Evolutionary conservation across 1,140 invertebrate genomes (phyloP).

Genomic region (Hyphantria cunea): DNA sequence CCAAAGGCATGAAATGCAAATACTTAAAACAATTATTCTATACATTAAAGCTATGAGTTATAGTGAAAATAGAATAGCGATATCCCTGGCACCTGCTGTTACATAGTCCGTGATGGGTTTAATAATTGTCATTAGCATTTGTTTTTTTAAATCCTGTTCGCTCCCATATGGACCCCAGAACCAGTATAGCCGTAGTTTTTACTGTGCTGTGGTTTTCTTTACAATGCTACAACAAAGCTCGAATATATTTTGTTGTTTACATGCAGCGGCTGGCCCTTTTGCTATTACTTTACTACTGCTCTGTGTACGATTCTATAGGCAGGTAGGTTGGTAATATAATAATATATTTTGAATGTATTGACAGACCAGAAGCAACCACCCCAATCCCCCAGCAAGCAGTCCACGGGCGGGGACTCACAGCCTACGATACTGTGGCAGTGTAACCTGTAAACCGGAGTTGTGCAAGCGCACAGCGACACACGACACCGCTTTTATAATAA

Average conservation of each 20-base stretch:
- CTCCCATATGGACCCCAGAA: neutral
- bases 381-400: constrained; percentile 87
- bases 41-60: too few species aligned
- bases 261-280: constrained; percentile 6
- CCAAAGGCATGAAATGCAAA: constrained; percentile 21
- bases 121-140: too few species aligned
- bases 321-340: neutral
- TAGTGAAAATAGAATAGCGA: too few species aligned
- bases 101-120: too few species aligned
- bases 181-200: constrained; percentile 1
- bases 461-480: constrained; percentile 35
- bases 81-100: too few species aligned
- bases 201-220: constrained; percentile 14
- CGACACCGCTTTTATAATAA: constrained; percentile 30
- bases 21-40: constrained; percentile 1
- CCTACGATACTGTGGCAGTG: constrained; percentile 98
- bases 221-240: constrained; percentile 10
- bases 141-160: neutral
- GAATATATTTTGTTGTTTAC: constrained; percentile 10
- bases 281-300: constrained; percentile 2
- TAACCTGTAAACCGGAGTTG: constrained; percentile 89
- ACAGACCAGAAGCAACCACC: constrained; percentile 92
- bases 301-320: too few species aligned
- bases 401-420: constrained; percentile 92
- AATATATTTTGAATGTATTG: constrained; percentile 48